A percentile compares a stretch with the other conserved stretches of the same genome.
phyloP scores from a whole-genome alignment of 2,113 vertebrate species.

The Alectura lathami region DNA sequence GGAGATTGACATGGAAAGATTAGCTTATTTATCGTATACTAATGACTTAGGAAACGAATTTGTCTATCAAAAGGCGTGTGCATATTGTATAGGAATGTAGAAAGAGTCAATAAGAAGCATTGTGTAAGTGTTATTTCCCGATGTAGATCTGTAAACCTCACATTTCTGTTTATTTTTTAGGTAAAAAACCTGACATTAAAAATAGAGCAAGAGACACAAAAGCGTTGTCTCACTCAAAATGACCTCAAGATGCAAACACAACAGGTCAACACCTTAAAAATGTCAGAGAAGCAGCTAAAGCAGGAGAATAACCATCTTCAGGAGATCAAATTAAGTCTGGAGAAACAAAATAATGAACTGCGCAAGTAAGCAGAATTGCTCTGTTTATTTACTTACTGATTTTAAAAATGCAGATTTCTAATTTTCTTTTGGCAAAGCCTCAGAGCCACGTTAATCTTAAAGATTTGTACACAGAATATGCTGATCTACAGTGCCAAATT shows the following conservation, averaged over 20 bases:
- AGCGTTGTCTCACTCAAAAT: slow-evolving; percentile 93
- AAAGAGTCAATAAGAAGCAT: neutral
- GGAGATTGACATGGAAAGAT: neutral
- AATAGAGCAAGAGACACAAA: slow-evolving; percentile 97
- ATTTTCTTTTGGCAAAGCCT: neutral
- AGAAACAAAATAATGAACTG: slow-evolving; percentile 95
- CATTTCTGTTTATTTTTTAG: slow-evolving; percentile 72
- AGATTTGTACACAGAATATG: neutral
- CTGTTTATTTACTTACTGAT: neutral
- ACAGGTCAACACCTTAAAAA: slow-evolving; percentile 89
- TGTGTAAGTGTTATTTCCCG: slow-evolving; percentile 7
- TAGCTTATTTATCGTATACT: neutral
- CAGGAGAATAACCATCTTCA: slow-evolving; percentile 96
- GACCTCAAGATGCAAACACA: slow-evolving; percentile 96
- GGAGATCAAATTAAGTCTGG: slow-evolving; percentile 92
- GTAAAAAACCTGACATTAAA: slow-evolving; percentile 94
- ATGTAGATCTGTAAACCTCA: neutral
- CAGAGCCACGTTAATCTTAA: neutral
- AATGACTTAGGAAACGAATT: neutral
- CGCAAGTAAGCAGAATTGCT: slow-evolving; percentile 84
- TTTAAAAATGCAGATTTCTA: neutral
- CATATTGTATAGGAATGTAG: neutral
- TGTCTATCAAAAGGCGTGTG: neutral
- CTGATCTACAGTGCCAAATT: neutral
- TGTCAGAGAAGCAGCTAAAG: slow-evolving; percentile 96